These are phyloP conservation scores for human (Homo sapiens) DNA, from an alignment of 2,113 vertebrate genomes.

Conservation along the genomic window GRCh38 chr14:47203501-47204000, in stretches of 20 bases:
- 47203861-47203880: neutral
- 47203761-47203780: neutral
- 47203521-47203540: neutral
- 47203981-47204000: neutral
- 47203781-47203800: neutral
- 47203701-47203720: neutral
- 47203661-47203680: neutral
- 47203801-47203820: neutral
- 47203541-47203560: neutral
- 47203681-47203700: neutral
- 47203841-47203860: neutral
- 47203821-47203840: neutral
- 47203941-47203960: neutral
- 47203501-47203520: neutral
- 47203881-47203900: neutral
- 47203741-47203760: neutral
- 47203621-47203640: neutral
- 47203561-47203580: neutral
- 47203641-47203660: neutral
- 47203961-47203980: neutral
- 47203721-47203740: neutral
- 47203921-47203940: neutral
- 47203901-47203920: neutral
- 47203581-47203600: neutral
- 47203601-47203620: neutral